Evolutionary conservation across 1,140 invertebrate genomes (phyloP).

Genomic region (Ruditapes philippinarum): DNA sequence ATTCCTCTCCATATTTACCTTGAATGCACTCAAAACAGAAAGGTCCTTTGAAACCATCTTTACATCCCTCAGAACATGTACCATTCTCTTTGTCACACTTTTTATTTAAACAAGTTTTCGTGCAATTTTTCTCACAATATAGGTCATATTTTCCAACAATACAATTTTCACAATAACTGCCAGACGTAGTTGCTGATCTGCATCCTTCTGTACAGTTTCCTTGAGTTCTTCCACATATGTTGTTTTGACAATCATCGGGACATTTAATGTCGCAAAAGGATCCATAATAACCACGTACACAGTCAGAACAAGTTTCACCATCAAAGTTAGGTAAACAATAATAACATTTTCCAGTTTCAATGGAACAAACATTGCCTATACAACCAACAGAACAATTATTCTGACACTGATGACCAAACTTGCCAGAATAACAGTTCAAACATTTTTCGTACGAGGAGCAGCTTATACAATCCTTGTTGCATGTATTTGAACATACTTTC

Average conservation of each 20-base stretch:
- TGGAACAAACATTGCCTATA: not conserved
- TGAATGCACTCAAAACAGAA: not conserved
- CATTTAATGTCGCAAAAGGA: not conserved
- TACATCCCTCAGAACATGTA: not conserved
- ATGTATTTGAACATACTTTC: not conserved
- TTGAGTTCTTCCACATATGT: not conserved
- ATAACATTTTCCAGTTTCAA: not conserved
- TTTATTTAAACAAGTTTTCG: not conserved
- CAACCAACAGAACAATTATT: not conserved
- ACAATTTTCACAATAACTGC: not conserved
- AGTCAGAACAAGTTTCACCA: not conserved
- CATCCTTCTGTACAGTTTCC: not conserved
- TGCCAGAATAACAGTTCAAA: not conserved
- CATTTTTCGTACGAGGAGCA: not conserved
- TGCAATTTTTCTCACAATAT: not conserved
- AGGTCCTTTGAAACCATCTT: not conserved
- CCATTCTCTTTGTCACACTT: not conserved
- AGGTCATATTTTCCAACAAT: not conserved
- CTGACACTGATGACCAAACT: not conserved
- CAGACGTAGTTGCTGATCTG: too few relatives aligned
- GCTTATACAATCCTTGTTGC: not conserved
- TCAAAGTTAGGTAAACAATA: not conserved
- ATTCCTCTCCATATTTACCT: not conserved
- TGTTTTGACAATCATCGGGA: not conserved
- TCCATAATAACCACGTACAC: not conserved